These are phyloP conservation scores for Cossypha polioptera DNA, from an alignment of 2,797 vertebrate genomes.

Conservation along the genomic window DNA sequence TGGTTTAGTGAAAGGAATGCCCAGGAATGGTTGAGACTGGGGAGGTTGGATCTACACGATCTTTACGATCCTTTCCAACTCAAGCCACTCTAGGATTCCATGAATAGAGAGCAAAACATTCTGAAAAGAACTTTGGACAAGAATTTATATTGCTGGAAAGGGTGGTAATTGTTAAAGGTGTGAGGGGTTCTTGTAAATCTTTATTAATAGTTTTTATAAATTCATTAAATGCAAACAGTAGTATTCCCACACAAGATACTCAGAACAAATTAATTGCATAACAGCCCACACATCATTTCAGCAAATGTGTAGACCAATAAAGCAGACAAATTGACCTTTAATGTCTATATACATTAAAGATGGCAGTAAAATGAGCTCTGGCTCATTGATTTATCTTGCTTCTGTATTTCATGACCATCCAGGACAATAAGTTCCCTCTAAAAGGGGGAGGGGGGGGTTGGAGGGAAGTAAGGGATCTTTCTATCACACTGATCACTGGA, in stretches of 20 bases:
- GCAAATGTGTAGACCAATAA: background rate
- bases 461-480: background rate
- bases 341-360: background rate
- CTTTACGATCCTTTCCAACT: background rate
- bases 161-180: background rate
- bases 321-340: background rate
- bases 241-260: background rate
- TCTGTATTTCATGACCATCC: background rate
- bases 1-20: background rate
- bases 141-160: background rate
- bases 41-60: background rate
- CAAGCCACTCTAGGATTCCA: background rate
- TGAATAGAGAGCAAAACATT: background rate
- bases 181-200: background rate
- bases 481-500: background rate
- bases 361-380: background rate
- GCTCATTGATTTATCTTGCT: background rate
- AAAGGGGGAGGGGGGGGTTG: rapidly evolving
- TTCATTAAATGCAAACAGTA: background rate
- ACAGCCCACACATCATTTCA: background rate
- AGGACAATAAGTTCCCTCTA: background rate
- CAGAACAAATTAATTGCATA: background rate
- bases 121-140: background rate
- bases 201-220: background rate
- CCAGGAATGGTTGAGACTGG: rapidly evolving